Evolutionary conservation across 1,140 invertebrate genomes (phyloP).

Genomic region (Trialeurodes vaporariorum): DNA sequence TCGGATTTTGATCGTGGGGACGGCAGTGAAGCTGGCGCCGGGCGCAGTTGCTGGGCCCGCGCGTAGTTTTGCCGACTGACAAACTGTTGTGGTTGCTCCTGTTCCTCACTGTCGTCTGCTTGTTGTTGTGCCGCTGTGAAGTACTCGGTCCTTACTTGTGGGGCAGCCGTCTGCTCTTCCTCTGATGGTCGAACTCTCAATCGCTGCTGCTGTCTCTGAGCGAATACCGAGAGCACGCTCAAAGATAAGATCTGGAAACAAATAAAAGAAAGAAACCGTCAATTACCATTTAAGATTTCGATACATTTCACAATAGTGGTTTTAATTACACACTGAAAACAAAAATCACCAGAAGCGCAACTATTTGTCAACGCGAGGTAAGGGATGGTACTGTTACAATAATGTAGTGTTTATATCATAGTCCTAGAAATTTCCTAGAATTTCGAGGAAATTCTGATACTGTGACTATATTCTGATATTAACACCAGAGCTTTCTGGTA

Average conservation of each 20-base stretch:
- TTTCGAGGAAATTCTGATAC: too few relatives aligned
- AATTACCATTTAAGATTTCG: too few relatives aligned
- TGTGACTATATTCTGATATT: too few relatives aligned
- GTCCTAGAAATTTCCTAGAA: too few relatives aligned
- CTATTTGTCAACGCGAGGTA: too few relatives aligned
- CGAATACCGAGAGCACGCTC: neutral
- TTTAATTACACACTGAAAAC: too few relatives aligned
- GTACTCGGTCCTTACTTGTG: neutral
- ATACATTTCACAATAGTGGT: too few relatives aligned
- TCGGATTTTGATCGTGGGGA: neutral
- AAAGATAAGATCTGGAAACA: neutral
- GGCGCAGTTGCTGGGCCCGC: neutral
- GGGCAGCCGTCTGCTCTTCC: neutral
- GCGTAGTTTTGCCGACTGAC: neutral
- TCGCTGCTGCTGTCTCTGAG: neutral
- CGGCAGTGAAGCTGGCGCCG: neutral
- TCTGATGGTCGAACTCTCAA: neutral
- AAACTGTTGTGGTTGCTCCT: neutral
- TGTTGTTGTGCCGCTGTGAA: neutral
- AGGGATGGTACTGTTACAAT: too few relatives aligned
- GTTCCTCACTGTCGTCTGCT: neutral
- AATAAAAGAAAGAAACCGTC: too few relatives aligned
- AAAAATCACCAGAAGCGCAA: too few relatives aligned
- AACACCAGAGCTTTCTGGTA: too few relatives aligned
- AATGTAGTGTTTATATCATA: too few relatives aligned